These are phyloP conservation scores for Philypnodon macrostomus DNA, from an alignment of 2,797 vertebrate genomes.

Conservation along the genomic window DNA sequence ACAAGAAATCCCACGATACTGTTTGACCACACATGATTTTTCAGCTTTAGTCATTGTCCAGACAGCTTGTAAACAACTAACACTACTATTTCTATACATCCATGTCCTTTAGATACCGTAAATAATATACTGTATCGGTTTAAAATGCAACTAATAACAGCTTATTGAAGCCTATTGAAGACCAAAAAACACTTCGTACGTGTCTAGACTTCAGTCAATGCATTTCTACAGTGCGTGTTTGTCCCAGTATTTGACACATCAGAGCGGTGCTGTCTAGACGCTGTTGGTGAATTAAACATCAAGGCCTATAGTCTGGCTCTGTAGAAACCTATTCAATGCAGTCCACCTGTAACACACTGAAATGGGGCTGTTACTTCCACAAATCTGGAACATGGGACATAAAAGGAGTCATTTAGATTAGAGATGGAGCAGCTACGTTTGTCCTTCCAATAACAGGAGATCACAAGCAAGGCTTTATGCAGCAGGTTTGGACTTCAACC, in stretches of 20 bases:
- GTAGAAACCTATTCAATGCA: slow-evolving; percentile 47
- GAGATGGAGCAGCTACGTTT: slow-evolving; percentile 33
- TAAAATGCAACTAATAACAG: too few species aligned
- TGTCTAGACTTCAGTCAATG: background rate
- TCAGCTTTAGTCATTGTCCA: too few species aligned
- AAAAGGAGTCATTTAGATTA: slow-evolving; percentile 42
- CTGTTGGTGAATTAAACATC: slow-evolving; percentile 64
- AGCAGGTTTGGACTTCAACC: too few species aligned
- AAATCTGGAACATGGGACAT: slow-evolving; percentile 45
- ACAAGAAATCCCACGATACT: too few species aligned
- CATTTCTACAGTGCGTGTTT: slow-evolving; percentile 11
- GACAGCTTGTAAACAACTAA: too few species aligned
- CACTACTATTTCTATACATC: too few species aligned
- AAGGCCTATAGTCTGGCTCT: slow-evolving; percentile 49
- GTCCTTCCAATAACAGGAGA: slow-evolving; percentile 39
- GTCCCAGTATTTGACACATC: slow-evolving; percentile 32
- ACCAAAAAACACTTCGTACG: too few species aligned
- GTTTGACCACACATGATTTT: too few species aligned
- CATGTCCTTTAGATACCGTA: too few species aligned
- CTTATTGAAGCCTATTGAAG: background rate
- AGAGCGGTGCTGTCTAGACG: slow-evolving; percentile 57
- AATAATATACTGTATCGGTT: too few species aligned
- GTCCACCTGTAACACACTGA: slow-evolving; percentile 48
- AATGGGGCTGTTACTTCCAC: slow-evolving; percentile 40
- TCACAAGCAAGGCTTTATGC: too few species aligned